Conservation (phyloP, 2,888 invertebrate genomes). For the Hedya salicella region DNA sequence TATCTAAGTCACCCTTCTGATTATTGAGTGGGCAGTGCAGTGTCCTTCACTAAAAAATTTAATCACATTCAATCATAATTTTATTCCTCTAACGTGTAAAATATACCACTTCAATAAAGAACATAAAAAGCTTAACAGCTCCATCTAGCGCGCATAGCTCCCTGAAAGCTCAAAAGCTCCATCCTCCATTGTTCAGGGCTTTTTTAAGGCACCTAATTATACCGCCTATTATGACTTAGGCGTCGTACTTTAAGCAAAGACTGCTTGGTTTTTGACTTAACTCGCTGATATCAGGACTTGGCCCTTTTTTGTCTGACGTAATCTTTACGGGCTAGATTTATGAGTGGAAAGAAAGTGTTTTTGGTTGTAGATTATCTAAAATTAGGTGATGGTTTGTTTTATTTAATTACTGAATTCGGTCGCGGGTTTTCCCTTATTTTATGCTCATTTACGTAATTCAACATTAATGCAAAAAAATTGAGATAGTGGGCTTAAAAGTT, state of each 20-base stretch:
- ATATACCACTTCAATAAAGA: neutral
- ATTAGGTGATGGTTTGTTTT: neutral
- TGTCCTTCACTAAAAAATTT: neutral
- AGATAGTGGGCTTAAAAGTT: too few species aligned
- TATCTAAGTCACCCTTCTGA: too few species aligned
- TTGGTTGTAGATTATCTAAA: neutral
- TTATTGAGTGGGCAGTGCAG: too few species aligned
- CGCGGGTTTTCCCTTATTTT: too few species aligned
- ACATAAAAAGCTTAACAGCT: conserved; percentile 7
- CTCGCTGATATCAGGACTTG: conserved; percentile 7
- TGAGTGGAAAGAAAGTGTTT: neutral
- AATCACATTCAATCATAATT: neutral
- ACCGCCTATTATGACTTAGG: conserved; percentile 52
- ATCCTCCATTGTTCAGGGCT: conserved; percentile 54
- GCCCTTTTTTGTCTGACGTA: neutral
- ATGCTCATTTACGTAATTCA: too few species aligned
- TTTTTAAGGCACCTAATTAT: conserved; percentile 68
- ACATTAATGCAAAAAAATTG: too few species aligned
- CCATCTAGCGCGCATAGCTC: conserved; percentile 7
- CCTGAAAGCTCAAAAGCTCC: conserved; percentile 10
- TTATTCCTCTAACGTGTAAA: neutral
- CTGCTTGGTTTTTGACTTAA: conserved; percentile 27
- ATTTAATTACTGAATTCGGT: neutral
- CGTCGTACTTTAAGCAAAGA: conserved; percentile 11
- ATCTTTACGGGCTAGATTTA: conserved; percentile 2